Evolutionary conservation across 2,888 invertebrate genomes (phyloP).

Genomic region (Coleophora deauratella): DNA sequence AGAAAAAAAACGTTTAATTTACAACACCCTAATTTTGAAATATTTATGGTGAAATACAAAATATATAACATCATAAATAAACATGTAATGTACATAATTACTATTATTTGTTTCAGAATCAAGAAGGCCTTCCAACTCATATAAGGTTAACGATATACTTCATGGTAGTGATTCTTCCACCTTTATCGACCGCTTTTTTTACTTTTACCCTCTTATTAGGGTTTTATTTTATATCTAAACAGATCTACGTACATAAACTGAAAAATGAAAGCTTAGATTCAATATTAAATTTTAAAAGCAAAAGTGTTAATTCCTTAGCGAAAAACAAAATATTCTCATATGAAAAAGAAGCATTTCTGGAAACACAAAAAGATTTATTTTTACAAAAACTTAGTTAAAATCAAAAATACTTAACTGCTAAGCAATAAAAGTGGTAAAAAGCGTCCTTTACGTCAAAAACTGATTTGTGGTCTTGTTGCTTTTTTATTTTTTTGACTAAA

Average conservation of each 20-base stretch:
- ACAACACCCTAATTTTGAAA: too few species aligned
- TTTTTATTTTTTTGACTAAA: too few species aligned
- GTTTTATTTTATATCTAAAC: slow-evolving; percentile 40
- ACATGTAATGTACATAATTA: too few species aligned
- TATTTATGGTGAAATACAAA: too few species aligned
- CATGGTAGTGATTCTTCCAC: slow-evolving; percentile 65
- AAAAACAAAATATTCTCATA: slow-evolving; percentile 47
- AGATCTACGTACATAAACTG: slow-evolving; percentile 34
- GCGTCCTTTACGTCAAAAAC: too few species aligned
- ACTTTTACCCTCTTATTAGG: slow-evolving; percentile 34
- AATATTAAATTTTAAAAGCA: slow-evolving; percentile 41
- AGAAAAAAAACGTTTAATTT: too few species aligned
- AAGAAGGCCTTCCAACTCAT: slow-evolving; percentile 69
- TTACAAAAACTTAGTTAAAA: not conserved
- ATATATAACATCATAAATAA: too few species aligned
- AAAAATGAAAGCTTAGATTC: slow-evolving; percentile 36
- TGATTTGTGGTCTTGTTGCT: too few species aligned
- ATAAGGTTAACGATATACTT: slow-evolving; percentile 64
- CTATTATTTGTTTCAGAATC: slow-evolving; percentile 60
- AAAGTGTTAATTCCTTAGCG: slow-evolving; percentile 34
- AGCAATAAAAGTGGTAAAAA: not conserved
- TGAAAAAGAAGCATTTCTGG: slow-evolving; percentile 49
- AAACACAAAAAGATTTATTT: slow-evolving; percentile 23
- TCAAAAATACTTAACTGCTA: not conserved
- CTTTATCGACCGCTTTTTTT: slow-evolving; percentile 44